These are phyloP conservation scores for Leptobrachium leishanense DNA, from an alignment of 2,113 vertebrate genomes.

Conservation along the genomic window DNA sequence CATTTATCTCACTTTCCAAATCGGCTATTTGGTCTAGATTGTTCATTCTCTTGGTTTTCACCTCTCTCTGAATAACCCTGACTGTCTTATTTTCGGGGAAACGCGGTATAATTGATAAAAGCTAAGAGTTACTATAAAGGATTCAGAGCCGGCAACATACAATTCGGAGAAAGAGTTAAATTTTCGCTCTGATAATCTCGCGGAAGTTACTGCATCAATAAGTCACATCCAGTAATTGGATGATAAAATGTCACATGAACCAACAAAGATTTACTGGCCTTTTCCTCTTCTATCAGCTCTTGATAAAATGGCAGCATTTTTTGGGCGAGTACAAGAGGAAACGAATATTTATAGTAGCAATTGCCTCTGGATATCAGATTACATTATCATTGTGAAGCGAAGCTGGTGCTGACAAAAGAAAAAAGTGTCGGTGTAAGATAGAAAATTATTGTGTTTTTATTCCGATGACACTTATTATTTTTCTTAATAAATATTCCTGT, in stretches of 20 bases:
- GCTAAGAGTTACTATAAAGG: no score
- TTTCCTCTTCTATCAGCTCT: constrained; percentile 24
- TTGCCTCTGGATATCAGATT: constrained; percentile 22
- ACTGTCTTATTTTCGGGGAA: no score
- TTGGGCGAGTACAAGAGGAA: constrained; percentile 16
- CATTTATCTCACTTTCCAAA: no score
- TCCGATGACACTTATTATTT: background rate
- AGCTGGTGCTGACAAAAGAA: background rate
- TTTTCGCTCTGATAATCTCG: constrained; percentile 8
- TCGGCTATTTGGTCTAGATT: no score
- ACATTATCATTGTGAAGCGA: constrained; percentile 23
- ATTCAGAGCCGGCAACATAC: no score
- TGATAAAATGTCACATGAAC: constrained; percentile 38
- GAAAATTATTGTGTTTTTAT: background rate
- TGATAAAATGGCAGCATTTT: constrained; percentile 29
- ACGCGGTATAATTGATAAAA: no score
- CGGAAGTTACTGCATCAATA: constrained; percentile 34
- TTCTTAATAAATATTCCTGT: background rate
- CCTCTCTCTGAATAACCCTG: no score
- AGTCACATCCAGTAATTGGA: constrained; percentile 37
- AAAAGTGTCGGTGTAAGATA: background rate
- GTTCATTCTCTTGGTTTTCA: no score
- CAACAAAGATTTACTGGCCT: constrained; percentile 33
- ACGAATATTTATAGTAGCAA: constrained; percentile 1
- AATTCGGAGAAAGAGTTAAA: constrained; percentile 17